Evolutionary conservation across 2,888 invertebrate genomes (phyloP).

Genomic region (Conus canariensis): DNA sequence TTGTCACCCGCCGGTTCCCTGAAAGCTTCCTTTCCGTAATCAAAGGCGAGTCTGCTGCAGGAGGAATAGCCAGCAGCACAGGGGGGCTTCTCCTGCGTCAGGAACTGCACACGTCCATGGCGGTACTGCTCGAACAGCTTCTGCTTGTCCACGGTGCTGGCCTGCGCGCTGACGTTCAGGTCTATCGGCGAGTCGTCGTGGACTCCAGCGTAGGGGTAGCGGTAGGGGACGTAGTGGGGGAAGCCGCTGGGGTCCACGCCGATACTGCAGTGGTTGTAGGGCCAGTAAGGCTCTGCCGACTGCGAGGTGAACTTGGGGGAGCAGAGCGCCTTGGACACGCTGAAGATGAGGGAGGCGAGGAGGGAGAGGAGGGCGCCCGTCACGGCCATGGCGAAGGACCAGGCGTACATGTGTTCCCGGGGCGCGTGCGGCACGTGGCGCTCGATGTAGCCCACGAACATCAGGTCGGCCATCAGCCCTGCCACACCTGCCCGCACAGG

Average conservation of each 20-base stretch:
- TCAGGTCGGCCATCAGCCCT: slow-evolving; percentile 11
- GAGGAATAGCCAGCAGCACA: not conserved
- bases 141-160: not conserved
- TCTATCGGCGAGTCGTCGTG: not conserved
- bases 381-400: slow-evolving; percentile 30
- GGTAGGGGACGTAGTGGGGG: not conserved
- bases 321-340: not conserved
- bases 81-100: not conserved
- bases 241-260: not conserved
- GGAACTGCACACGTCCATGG: not conserved
- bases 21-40: not conserved
- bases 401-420: not conserved
- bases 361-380: slow-evolving; percentile 5
- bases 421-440: slow-evolving; percentile 8
- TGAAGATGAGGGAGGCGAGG: not conserved
- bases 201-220: not conserved
- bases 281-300: slow-evolving; percentile 1
- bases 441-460: slow-evolving; percentile 25
- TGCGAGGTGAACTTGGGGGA: not conserved
- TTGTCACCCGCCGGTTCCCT: not conserved
- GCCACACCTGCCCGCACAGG: not conserved
- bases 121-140: slow-evolving; percentile 1
- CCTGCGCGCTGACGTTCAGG: not conserved
- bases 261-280: slow-evolving; percentile 9
- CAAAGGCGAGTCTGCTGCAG: not conserved